Base-by-base conservation (phyloP, 2,888 invertebrate species). In the Zygaena filipendulae region DNA sequence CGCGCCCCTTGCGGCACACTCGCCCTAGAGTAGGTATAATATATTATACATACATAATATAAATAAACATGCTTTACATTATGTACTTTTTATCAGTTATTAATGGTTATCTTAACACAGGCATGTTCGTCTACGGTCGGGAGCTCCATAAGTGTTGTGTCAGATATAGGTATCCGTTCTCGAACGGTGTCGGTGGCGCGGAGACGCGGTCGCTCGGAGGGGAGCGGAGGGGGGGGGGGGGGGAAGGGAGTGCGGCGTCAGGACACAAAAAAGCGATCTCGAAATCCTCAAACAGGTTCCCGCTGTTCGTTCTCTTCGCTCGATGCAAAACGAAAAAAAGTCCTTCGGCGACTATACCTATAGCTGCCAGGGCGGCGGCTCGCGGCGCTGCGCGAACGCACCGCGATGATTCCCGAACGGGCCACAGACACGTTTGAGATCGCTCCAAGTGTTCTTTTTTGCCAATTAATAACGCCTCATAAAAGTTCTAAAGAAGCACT, bases 201-300 rank as follows among this genome's bases (percentile, higher is more conserved):
- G 53, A 52, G 53, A 49, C 49, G 52, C 53, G 52, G 52, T 52
- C 50, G 49, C 42, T 44, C 42, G 42, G 49, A 47, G 43, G 51
- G 54, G 43, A 45, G 53, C 43, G 47, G 54, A 51, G 53, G 46
- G 56, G 52, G 49, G 48, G 50, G 49, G 52, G 45, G 42, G 39
- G 42, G 40, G 47, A 4, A 7, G 7, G 16, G 33, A 47, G 51
- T 47, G 53, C 50, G 56, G 45, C 43, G 51, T 49, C 55, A 62
- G 60, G 60, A 60, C 59, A 64, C 64, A 64, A 72, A 45, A 69
- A 75, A 71, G 69, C 60, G 61, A 70, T 63, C 63, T 70, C 70
- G 71, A 59, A 74, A 74, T 68, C 59, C 50, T 43, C 42, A 50
- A 68, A 72, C 75, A 74, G 45, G 72, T 75, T 75, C 74, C 51